Evolutionary conservation across 2,797 vertebrate species (phyloP).

Genomic region (Falco concolor): DNA sequence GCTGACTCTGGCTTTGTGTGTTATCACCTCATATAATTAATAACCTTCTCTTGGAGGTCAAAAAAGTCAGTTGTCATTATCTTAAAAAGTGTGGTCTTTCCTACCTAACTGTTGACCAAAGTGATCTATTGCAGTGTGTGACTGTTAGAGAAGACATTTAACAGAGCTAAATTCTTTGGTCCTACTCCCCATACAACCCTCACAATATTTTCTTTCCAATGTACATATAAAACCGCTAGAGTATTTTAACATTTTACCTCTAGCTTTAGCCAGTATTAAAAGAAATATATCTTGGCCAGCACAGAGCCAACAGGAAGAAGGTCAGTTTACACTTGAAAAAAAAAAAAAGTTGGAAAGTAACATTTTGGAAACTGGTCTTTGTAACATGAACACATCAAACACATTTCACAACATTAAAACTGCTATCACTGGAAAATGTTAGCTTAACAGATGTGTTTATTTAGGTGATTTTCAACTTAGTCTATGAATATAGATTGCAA

Average conservation of each 20-base stretch:
- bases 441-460: slow-evolving; percentile 54
- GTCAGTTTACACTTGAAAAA: slow-evolving; percentile 28
- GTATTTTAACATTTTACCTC: slow-evolving; percentile 33
- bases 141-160: slow-evolving; percentile 1
- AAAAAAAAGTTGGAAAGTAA: slow-evolving; percentile 3
- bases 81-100: not conserved
- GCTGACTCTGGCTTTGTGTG: not conserved
- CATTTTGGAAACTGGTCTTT: slow-evolving; percentile 46
- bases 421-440: slow-evolving; percentile 45
- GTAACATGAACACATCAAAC: slow-evolving; percentile 51
- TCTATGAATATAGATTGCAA: not conserved
- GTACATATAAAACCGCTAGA: not conserved
- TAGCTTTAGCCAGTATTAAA: slow-evolving; percentile 22
- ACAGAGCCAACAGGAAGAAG: slow-evolving; percentile 24
- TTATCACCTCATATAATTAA: not conserved
- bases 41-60: not conserved
- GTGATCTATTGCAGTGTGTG: not conserved
- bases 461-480: slow-evolving; percentile 37
- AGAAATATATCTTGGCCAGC: slow-evolving; percentile 30
- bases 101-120: not conserved
- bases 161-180: not conserved
- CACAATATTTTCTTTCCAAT: not conserved
- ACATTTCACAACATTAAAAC: slow-evolving; percentile 41
- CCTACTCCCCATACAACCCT: not conserved
- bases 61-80: not conserved